Percentiles rank a stretch among this genome's conserved stretches.
These are phyloP conservation scores for Athripsodes cinereus DNA, from an alignment of 2,888 invertebrate genomes.

Conservation along the genomic window DNA sequence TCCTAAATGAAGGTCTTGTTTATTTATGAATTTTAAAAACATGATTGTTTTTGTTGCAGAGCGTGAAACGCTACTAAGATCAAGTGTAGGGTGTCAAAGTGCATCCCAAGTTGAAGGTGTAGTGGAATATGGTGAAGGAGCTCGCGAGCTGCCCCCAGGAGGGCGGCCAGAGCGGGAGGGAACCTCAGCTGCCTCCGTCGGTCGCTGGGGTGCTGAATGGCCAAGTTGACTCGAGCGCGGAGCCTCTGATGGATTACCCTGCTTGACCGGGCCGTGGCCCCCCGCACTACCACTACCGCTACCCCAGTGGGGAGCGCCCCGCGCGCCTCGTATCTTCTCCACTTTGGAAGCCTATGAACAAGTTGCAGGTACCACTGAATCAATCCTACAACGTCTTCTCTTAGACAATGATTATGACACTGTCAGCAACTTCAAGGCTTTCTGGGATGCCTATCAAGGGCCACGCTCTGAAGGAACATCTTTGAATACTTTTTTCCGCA, in stretches of 20 bases:
- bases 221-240: constrained; percentile 92
- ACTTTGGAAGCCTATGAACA: constrained; percentile 61
- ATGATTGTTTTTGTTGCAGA: constrained; percentile 43
- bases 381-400: constrained; percentile 71
- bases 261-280: constrained; percentile 34
- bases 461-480: constrained; percentile 69
- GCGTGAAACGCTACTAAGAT: constrained; percentile 66
- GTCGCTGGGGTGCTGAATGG: constrained; percentile 92
- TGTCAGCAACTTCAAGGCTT: constrained; percentile 72
- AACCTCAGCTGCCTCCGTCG: constrained; percentile 71
- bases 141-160: constrained; percentile 41
- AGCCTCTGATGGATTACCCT: constrained; percentile 43
- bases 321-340: constrained; percentile 38
- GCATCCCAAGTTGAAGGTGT: constrained; percentile 51
- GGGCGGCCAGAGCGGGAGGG: constrained; percentile 46
- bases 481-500: constrained; percentile 60
- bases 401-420: constrained; percentile 86
- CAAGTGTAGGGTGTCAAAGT: constrained; percentile 59
- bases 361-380: constrained; percentile 72
- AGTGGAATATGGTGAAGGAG: constrained; percentile 38
- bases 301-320: constrained; percentile 42
- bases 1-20: too few relatives aligned
- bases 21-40: too few relatives aligned
- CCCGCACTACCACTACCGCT: constrained; percentile 44
- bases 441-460: constrained; percentile 59